A percentile compares a stretch with the other conserved stretches of the same genome.
phyloP scores from a whole-genome alignment of 2,797 vertebrate genomes.

The Aselliscus stoliczkanus region DNA sequence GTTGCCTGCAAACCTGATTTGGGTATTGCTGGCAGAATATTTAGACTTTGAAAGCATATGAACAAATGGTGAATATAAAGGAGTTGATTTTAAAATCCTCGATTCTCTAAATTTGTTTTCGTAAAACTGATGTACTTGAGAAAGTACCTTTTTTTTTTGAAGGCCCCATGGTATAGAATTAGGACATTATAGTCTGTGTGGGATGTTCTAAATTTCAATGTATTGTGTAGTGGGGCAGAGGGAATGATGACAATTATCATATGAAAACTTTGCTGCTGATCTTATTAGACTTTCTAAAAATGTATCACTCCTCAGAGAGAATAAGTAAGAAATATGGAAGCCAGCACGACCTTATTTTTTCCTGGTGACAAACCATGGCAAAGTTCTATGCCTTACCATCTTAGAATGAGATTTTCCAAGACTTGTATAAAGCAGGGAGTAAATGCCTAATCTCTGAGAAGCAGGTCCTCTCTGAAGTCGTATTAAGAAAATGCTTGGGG shows the following conservation, averaged over 20 bases:
- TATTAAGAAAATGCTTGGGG: background rate
- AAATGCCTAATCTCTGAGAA: background rate
- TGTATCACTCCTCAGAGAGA: background rate
- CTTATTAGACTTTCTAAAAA: background rate
- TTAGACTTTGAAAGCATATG: background rate
- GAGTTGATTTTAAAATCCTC: background rate
- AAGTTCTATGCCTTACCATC: background rate
- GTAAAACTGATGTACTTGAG: background rate
- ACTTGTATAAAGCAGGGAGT: background rate
- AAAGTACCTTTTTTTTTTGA: background rate
- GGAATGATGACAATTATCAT: background rate
- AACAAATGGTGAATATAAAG: background rate
- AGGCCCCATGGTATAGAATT: background rate
- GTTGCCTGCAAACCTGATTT: background rate
- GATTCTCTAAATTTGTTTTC: conserved; percentile 15
- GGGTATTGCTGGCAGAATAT: background rate
- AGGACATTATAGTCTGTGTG: background rate
- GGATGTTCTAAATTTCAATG: background rate
- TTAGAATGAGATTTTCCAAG: conserved; percentile 7
- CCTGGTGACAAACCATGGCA: background rate
- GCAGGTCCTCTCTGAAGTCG: background rate
- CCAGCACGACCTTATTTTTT: background rate
- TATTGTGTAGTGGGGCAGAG: background rate
- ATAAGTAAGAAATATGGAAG: background rate
- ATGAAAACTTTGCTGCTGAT: background rate